Evolutionary conservation across 2,888 invertebrate genomes (phyloP), one percentile per base, ranked within the genome.

Genomic region (Balanococcus diminutus): DNA sequence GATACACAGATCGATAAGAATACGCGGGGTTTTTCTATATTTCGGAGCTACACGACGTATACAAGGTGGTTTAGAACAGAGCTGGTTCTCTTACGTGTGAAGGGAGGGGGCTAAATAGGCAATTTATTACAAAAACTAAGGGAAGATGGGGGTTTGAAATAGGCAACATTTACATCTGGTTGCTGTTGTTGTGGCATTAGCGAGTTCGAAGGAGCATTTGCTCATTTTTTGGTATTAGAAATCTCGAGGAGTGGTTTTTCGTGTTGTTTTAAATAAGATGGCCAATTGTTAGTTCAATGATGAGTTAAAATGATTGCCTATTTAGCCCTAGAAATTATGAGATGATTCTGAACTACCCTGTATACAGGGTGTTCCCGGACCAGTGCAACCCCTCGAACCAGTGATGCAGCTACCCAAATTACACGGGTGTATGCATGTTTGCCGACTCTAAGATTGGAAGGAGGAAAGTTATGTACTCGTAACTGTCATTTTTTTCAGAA

Each of bases 1-100:
- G 36, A 67, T 28, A 67, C 67, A 67, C 67, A 67, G 67, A 67
- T 67, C 28, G 67, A 67, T 67, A 67, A 67, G 67, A 67, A 67
- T 67, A 22, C 22, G 56, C 22, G 56, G 14, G 11, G 28, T 67
- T 67, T 67, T 28, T 67, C 28, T 67, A 28, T 28, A 16, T 67
- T 67, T 67, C 28, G 67, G 28, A 67, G n/a, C n/a, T 67, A 16
- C 16, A 28, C 8, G 2, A 11, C 28, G 28, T 19, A 19, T 67
- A 28, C 19, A 67, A 2, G 28, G 67, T 67, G 67, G 4, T 67
- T 67, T 31, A 14, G 25, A 56, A 56, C 9, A n/a, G 56, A 56
- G 16, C 0, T 46, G n/a, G 46, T 1, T 42, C 42, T 46, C n/a
- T 4, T 46, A n/a, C n/a, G n/a, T n/a, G n/a, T n/a, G n/a, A n/a